Evolutionary conservation across 2,888 invertebrate genomes (phyloP), one percentile per base, ranked within the genome.

Genomic region (Adelphocoris suturalis): DNA sequence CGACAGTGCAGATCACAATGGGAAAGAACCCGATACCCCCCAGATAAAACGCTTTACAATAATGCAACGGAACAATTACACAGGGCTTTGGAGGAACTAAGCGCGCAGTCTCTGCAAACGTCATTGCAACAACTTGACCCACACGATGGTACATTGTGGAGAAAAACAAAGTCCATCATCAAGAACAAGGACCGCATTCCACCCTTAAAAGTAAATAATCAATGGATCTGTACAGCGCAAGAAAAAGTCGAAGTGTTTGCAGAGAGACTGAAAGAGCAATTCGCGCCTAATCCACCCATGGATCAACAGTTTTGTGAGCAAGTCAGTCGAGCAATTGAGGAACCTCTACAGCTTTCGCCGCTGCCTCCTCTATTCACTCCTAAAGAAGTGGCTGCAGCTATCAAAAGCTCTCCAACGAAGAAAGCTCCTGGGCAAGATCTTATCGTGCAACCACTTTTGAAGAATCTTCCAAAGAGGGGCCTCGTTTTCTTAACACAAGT

Each of bases 221-320:
- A 23, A 46, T 48, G 48, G 48, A 47, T 47, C 48, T 28, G 46
- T 19, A 12, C 85, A 55, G 16, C 85, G 11, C 85, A 85, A 85
- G 85, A 85, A 55, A 85, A 85, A 27, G 85, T 23, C n/a, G 55
- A 85, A 14, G 9, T 85, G 28, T 85, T 57, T n/a, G 19, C 57
- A 12, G 23, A 86, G 4, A 47, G 37, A n/a, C 86, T 86, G 37
- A 61, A 46, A 9, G 86, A 86, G 11, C 75, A 86, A 37, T 86
- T 86, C 46, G 57, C 75, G 12, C 75, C 75, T 0, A 61, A 68
- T 46, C 86, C 75, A 13, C 28, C 47, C 1, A 68, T 16, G 0
- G 37, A 68, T 37, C 13, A 13, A 13, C 37, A 86, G 75, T 86
- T 86, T 68, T 61, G 61, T 68, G 23, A 37, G 27, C 9, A n/a